Percentiles rank a stretch among this genome's conserved stretches.
These are phyloP conservation scores for Eolophus roseicapilla DNA, from an alignment of 2,113 vertebrate species.

Conservation along the genomic window DNA sequence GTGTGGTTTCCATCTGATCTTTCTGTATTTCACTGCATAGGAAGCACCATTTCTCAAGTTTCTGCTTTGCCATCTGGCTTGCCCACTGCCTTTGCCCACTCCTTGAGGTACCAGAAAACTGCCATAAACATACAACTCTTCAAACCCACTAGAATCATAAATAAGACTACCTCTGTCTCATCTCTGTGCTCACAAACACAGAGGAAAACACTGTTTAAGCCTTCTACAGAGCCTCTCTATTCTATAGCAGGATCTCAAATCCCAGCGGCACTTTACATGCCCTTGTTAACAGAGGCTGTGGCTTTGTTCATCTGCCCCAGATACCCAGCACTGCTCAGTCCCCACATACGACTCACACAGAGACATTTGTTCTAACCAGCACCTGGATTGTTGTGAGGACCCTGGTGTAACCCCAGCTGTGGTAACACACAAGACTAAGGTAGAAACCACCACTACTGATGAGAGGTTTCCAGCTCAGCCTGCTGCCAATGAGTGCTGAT, in stretches of 20 bases:
- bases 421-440: not conserved
- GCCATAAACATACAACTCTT: not conserved
- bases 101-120: not conserved
- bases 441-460: not conserved
- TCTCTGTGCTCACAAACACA: not conserved
- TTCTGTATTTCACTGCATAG: not conserved
- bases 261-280: not conserved
- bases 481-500: not conserved
- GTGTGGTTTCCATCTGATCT: not conserved
- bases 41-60: not conserved
- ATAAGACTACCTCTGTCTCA: not conserved
- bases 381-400: not conserved
- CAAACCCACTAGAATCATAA: not conserved
- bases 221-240: not conserved
- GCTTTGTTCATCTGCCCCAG: not conserved
- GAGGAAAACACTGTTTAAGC: not conserved
- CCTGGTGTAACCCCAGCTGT: not conserved
- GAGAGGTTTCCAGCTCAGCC: not conserved
- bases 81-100: not conserved
- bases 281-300: too few species aligned
- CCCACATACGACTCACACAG: accelerated
- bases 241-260: not conserved
- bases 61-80: not conserved
- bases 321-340: accelerated
- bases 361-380: not conserved